These are phyloP conservation scores for Helobdella robusta DNA, from an alignment of 2,888 invertebrate species.

Conservation along the genomic window DNA sequence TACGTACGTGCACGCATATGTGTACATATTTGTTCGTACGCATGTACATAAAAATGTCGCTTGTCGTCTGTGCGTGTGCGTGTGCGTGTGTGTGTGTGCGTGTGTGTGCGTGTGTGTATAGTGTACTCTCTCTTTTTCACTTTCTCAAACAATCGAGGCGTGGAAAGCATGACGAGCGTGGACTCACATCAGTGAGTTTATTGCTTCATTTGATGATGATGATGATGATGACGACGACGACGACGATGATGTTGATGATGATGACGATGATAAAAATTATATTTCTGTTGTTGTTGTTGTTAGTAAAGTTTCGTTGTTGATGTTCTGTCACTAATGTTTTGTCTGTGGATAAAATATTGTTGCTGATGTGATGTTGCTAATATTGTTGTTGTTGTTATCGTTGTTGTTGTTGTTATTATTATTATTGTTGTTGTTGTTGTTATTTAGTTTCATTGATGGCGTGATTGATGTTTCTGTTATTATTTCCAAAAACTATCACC, in stretches of 20 bases:
- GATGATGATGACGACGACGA: constrained; percentile 13
- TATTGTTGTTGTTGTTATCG: too few species aligned
- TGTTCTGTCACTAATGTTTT: too few species aligned
- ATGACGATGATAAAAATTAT: constrained; percentile 6
- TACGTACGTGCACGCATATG: constrained; percentile 2
- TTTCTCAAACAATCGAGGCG: background rate
- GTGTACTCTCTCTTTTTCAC: background rate
- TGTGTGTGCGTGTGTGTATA: background rate
- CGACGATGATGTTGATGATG: constrained; percentile 13
- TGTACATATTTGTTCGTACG: constrained; percentile 8
- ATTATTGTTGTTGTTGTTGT: too few species aligned
- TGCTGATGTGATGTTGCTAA: too few species aligned
- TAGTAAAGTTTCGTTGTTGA: too few species aligned
- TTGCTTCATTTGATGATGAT: constrained; percentile 11
- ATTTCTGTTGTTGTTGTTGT: background rate
- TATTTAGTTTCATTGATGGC: too few species aligned
- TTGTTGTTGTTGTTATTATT: too few species aligned
- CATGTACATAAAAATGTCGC: constrained; percentile 5
- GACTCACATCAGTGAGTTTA: too few species aligned
- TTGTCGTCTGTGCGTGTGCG: background rate
- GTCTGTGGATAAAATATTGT: too few species aligned
- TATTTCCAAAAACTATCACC: too few species aligned
- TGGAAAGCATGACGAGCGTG: background rate
- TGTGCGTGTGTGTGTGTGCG: background rate
- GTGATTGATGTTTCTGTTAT: too few species aligned